Evolutionary conservation across 2,888 invertebrate genomes (phyloP), one percentile per base, ranked within the genome.

Genomic region (Euproctis similis): DNA sequence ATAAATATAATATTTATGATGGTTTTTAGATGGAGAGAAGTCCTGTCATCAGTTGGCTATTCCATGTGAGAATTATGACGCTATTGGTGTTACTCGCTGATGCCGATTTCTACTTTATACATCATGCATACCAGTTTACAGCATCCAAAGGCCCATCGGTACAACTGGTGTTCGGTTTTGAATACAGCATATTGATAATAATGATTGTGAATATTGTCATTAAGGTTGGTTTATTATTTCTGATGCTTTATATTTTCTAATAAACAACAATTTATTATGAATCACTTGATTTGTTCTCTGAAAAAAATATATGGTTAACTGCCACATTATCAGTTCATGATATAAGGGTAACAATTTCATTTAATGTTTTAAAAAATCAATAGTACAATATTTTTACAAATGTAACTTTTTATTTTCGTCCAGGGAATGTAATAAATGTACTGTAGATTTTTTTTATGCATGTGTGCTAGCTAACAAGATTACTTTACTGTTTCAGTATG

Each of bases 161-260:
- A 1, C 99, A 99, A 76, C 86, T 99, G 36, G 98, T 99, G 4
- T 99, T 99, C 86, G 99, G 99, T 28, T 99, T 99, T 84, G 98
- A 99, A 86, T 99, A 99, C 82, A 98, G 98, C 39, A 96, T 99
- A 65, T 86, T 99, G 27, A 86, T 98, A 32, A 97, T 97, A 3
- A 93, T 96, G 66, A 93, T 97, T 16, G 86, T 94, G 30, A 98
- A 97, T 76, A 96, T 97, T 35, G 87, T 92, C 26, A 94, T 98
- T 42, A 99, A 99, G 93, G 82, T 60, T 31, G 39, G 30, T 32
- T 10, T 27, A 8, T 8, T 14, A 14, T 14, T 14, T 4, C 6
- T 14, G 14, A 14, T 14, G 4, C 4, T 14, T 4, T 14, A 6
- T 14, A 14, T 6, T 14, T 16, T 5, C 16, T 16, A 5, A 16